Evolutionary conservation across 2,888 invertebrate species (phyloP).

Genomic region (Desoria tigrina): DNA sequence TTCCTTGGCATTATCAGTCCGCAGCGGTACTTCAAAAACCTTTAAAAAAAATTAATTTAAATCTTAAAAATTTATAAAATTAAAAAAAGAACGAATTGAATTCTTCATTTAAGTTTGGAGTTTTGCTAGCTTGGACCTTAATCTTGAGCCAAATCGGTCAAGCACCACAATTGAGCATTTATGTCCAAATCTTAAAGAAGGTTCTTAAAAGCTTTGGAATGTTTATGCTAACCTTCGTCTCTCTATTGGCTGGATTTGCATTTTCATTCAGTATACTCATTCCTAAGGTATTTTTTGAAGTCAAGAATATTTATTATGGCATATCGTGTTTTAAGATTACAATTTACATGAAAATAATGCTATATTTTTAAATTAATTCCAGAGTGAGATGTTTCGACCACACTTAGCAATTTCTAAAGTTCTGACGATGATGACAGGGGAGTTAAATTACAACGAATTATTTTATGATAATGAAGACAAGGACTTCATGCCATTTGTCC

Average conservation of each 20-base stretch:
- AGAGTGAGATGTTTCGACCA: no score
- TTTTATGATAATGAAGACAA: constrained; percentile 36
- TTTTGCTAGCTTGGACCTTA: constrained; percentile 41
- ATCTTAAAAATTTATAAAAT: not conserved
- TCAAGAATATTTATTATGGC: no score
- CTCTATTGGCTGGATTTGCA: constrained; percentile 38
- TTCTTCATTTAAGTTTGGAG: constrained; percentile 45
- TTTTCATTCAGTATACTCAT: constrained; percentile 43
- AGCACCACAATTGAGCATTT: constrained; percentile 35
- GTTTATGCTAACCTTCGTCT: constrained; percentile 43
- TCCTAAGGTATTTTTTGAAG: constrained; percentile 26
- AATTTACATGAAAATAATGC: no score
- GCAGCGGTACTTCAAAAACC: constrained; percentile 36
- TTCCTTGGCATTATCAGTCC: constrained; percentile 41
- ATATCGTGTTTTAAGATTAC: no score
- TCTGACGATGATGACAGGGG: constrained; percentile 48
- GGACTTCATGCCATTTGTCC: constrained; percentile 36
- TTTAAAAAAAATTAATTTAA: not conserved
- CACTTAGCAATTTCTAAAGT: constrained; percentile 47
- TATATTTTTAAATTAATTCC: no score
- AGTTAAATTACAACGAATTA: constrained; percentile 45
- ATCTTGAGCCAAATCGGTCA: constrained; percentile 42
- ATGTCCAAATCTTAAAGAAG: constrained; percentile 39
- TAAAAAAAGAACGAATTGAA: no score
- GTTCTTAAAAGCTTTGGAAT: constrained; percentile 39